Evolutionary conservation across 1,140 invertebrate species (phyloP).

Genomic region (Panagrolaimus sp.): DNA sequence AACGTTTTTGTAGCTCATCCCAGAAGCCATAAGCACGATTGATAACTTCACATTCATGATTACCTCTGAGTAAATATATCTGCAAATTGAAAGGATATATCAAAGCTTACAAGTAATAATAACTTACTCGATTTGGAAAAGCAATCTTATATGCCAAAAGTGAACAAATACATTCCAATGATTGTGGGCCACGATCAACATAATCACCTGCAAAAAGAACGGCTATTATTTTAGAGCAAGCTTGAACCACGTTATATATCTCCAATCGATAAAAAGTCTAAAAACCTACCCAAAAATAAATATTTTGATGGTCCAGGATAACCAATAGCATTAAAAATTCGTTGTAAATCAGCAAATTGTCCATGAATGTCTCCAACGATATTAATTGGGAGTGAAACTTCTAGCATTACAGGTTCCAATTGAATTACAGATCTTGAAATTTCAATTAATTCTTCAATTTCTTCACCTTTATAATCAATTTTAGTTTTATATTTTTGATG

Average conservation of each 20-base stretch:
- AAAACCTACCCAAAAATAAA: not conserved
- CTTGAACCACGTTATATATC: not conserved
- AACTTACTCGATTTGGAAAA: constrained; percentile 66
- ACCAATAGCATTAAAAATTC: not conserved
- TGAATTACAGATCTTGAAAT: not conserved
- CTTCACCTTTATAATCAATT: constrained; percentile 20
- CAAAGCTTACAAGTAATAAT: not conserved
- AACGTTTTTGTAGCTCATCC: constrained; percentile 64
- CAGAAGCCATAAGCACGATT: constrained; percentile 59
- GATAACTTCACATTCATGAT: constrained; percentile 67
- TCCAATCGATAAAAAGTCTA: not conserved
- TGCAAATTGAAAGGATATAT: not conserved
- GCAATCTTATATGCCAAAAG: constrained; percentile 63
- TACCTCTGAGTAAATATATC: constrained; percentile 65
- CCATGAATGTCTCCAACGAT: constrained; percentile 29
- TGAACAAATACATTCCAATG: constrained; percentile 65
- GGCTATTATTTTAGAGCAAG: too few relatives aligned
- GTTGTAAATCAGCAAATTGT: constrained; percentile 15
- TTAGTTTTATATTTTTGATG: not conserved
- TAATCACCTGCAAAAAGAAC: constrained; percentile 75
- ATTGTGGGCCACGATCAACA: constrained; percentile 78
- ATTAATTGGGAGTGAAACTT: constrained; percentile 19
- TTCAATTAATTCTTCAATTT: constrained; percentile 16
- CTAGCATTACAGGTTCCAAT: constrained; percentile 20
- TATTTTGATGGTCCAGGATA: not conserved